Evolutionary conservation across 2,113 vertebrate genomes (phyloP).

Genomic region (Onychorhynchus coronatus): DNA sequence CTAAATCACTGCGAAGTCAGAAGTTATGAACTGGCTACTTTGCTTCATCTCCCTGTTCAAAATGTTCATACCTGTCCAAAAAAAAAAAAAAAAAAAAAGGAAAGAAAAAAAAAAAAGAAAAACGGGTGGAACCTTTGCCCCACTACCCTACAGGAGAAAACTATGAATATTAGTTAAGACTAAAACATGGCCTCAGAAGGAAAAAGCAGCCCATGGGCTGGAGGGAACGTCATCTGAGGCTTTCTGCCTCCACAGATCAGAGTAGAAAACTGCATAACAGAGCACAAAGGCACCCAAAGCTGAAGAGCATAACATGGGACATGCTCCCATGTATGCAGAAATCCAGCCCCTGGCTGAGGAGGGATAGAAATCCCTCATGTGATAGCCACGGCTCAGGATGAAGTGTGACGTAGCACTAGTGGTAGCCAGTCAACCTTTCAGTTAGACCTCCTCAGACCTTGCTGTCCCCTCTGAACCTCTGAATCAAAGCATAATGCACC

Average conservation of each 20-base stretch:
- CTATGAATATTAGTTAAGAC: background rate
- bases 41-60: background rate
- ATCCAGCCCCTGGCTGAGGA: background rate
- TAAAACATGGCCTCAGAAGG: background rate
- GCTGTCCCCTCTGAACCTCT: background rate
- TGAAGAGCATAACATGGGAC: background rate
- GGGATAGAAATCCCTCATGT: background rate
- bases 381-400: background rate
- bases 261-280: background rate
- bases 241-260: background rate
- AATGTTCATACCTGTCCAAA: background rate
- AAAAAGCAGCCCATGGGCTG: background rate
- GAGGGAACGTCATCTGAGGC: background rate
- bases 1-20: background rate
- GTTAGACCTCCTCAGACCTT: background rate
- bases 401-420: background rate
- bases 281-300: background rate
- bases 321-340: fast-evolving
- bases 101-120: background rate
- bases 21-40: background rate
- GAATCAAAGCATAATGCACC: background rate
- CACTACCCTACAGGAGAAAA: background rate
- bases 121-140: background rate
- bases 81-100: background rate
- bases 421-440: background rate